These are phyloP conservation scores for Hucho hucho DNA, from an alignment of 2,113 vertebrate genomes.

Conservation along the genomic window DNA sequence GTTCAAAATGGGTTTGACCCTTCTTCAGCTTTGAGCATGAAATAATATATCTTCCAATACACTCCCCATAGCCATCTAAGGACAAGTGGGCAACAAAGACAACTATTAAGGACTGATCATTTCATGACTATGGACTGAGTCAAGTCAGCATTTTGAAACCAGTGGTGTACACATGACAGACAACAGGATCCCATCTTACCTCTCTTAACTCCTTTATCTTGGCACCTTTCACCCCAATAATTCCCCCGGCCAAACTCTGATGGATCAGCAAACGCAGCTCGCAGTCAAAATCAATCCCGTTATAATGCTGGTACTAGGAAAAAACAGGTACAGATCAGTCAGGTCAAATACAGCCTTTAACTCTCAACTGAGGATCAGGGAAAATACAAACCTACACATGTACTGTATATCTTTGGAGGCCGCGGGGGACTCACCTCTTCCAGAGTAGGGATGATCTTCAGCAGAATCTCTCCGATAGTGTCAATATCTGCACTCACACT, in stretches of 20 bases:
- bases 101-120: too few relatives aligned
- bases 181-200: conserved; percentile 62
- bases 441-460: conserved; percentile 97
- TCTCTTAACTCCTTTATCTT: conserved; percentile 98
- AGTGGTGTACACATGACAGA: too few relatives aligned
- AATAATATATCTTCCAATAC: too few relatives aligned
- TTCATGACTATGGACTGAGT: too few relatives aligned
- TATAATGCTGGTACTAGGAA: conserved; percentile 96
- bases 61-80: too few relatives aligned
- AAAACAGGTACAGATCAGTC: conserved; percentile 16
- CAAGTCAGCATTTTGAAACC: too few relatives aligned
- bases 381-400: too few relatives aligned
- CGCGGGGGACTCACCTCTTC: conserved; percentile 84
- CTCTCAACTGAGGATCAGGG: too few relatives aligned
- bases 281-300: conserved; percentile 95
- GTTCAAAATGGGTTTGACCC: too few relatives aligned
- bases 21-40: too few relatives aligned
- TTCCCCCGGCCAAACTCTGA: conserved; percentile 94
- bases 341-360: background rate
- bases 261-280: conserved; percentile 96
- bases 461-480: conserved; percentile 95
- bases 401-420: background rate
- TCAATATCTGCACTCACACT: conserved; percentile 97
- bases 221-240: conserved; percentile 97
- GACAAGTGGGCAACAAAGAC: too few relatives aligned